Base-by-base conservation (phyloP, 2,888 invertebrate species). In the Empis stercorea region DNA sequence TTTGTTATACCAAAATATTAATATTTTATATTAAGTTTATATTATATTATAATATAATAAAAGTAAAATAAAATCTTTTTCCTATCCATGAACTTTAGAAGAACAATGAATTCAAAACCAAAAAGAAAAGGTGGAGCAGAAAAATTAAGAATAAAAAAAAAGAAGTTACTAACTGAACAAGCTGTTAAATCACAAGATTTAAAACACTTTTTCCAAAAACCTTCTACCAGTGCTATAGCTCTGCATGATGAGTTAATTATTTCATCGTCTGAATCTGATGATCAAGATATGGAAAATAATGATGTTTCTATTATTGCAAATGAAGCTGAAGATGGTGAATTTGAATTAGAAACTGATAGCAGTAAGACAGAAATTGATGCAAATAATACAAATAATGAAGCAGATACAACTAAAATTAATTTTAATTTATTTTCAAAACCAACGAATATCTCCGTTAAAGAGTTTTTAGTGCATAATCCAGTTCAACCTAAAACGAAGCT, bases 51-150 rank as follows among this genome's bases (percentile, higher is more conserved):
- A 38, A 15, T 9, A 34, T 34, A 34, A 7, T 34, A 34, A 34
- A 34, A 34, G 11, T n/a, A 34, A 34, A 34, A 34, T 13, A 34
- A 34, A 34, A n/a, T 34, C 34, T 34, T 34, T 34, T 34, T 13
- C 13, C 34, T 30, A 30, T 14, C 15, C 30, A 11, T 30, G 42
- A 30, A 42, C 30, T 42, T 15, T 42, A 42, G 7, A 42, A 16
- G 30, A 30, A 42, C 30, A 42, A 42, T 42, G 42, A 42, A 42
- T 16, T 42, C 30, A 42, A 42, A 42, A 42, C 42, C 42, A 4
- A 42, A 42, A 43, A 43, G 43, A 43, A 43, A 43, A 43, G 17
- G 43, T 34, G 43, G 43, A 43, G 34, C 43, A 43, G 43, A 43
- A 43, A 43, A 43, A 32, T 17, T 43, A 11, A 43, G 20, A 43